phyloP scores from a whole-genome alignment of 2,888 invertebrate species.

The Yponomeuta malinellus region DNA sequence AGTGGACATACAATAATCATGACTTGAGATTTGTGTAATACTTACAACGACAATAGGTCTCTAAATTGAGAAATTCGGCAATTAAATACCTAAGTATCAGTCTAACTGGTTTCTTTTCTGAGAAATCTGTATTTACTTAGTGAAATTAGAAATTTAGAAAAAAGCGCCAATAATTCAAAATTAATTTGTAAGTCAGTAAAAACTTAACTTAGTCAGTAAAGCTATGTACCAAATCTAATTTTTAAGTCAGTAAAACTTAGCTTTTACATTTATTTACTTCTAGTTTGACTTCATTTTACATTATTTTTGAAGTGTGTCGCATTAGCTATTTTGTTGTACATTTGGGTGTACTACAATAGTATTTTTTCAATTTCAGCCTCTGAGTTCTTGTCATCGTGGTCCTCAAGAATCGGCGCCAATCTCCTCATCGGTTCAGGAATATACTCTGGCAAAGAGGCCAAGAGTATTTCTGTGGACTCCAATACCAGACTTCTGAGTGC shows the following conservation, averaged over 20 bases:
- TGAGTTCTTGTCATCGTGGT: conserved; percentile 46
- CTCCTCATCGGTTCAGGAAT: conserved; percentile 38
- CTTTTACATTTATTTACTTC: background rate
- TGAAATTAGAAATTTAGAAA: background rate
- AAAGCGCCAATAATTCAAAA: background rate
- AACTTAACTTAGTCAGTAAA: too few relatives aligned
- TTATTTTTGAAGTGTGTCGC: background rate
- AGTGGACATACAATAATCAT: too few relatives aligned
- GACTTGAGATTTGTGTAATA: background rate
- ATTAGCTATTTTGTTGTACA: too few relatives aligned
- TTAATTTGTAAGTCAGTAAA: background rate
- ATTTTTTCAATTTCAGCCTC: conserved; percentile 33
- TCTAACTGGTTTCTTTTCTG: background rate
- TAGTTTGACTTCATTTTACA: background rate
- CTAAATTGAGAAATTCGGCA: too few relatives aligned
- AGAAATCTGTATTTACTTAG: background rate
- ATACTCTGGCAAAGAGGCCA: conserved; percentile 32
- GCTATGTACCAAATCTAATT: too few relatives aligned
- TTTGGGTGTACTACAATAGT: too few relatives aligned
- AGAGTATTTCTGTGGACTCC: conserved; percentile 15
- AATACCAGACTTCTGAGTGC: conserved; percentile 28
- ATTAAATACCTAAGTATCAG: background rate
- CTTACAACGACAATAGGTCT: too few relatives aligned
- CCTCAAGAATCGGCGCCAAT: conserved; percentile 39
- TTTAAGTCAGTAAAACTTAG: background rate